Evolutionary conservation across 1,140 invertebrate species (phyloP).

Genomic region (Aphis gossypii): DNA sequence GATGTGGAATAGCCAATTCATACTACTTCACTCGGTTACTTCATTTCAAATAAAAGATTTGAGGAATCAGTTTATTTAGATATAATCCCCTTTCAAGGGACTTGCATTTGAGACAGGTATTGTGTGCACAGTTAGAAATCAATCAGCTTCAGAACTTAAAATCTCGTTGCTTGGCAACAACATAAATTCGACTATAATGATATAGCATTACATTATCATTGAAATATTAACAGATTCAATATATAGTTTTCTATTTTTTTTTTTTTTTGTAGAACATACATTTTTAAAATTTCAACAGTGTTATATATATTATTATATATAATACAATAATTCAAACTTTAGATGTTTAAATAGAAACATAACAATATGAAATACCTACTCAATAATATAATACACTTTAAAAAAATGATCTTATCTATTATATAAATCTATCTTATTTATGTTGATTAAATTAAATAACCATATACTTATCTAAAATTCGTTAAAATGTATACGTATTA

Average conservation of each 20-base stretch:
- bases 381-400: not conserved
- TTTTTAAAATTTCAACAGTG: not conserved
- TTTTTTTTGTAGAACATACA: not conserved
- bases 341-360: too few relatives aligned
- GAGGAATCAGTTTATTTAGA: not conserved
- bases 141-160: not conserved
- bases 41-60: not conserved
- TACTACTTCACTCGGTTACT: not conserved
- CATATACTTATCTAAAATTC: not conserved
- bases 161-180: not conserved
- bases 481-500: not conserved
- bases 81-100: not conserved
- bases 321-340: too few relatives aligned
- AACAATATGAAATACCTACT: too few relatives aligned
- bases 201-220: not conserved
- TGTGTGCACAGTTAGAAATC: not conserved
- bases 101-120: not conserved
- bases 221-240: not conserved
- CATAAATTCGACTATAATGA: not conserved
- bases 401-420: too few relatives aligned
- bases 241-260: not conserved
- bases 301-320: not conserved
- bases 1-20: not conserved
- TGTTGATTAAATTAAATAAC: not conserved
- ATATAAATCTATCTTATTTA: not conserved